phyloP scores from a whole-genome alignment of 2,888 invertebrate genomes.

The Cataglyphis livida region DNA sequence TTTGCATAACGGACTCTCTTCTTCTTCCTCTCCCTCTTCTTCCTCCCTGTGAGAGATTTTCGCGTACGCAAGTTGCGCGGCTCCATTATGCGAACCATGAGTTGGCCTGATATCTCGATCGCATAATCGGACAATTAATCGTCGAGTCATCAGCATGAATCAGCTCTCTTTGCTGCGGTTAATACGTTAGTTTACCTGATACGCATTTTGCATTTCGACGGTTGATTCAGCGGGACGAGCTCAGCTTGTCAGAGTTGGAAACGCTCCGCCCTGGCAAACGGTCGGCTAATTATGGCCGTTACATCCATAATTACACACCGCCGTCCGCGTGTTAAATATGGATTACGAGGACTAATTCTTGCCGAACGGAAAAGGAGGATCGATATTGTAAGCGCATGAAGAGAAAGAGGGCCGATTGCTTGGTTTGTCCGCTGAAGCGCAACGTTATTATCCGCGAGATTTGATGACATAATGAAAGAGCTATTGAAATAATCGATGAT shows the following conservation, averaged over 20 bases:
- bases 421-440: constrained; percentile 41
- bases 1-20: constrained; percentile 58
- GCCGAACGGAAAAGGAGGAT: neutral
- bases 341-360: constrained; percentile 54
- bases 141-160: constrained; percentile 62
- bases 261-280: constrained; percentile 27
- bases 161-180: constrained; percentile 47
- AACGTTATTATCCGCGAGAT: constrained; percentile 39
- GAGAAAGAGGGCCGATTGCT: neutral
- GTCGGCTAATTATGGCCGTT: constrained; percentile 35
- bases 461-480: constrained; percentile 54
- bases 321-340: constrained; percentile 48
- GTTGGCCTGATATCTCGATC: constrained; percentile 11
- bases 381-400: neutral
- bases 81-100: constrained; percentile 3
- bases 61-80: constrained; percentile 20
- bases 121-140: constrained; percentile 64
- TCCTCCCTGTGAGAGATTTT: constrained; percentile 33
- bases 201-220: constrained; percentile 55
- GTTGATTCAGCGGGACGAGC: constrained; percentile 50
- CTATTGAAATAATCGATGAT: constrained; percentile 44
- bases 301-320: constrained; percentile 57
- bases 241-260: constrained; percentile 15
- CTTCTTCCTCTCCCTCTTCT: constrained; percentile 5
- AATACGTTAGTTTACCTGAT: constrained; percentile 49